Evolutionary conservation across 1,140 invertebrate species (phyloP).

Genomic region (Druon quercuslanigerum): DNA sequence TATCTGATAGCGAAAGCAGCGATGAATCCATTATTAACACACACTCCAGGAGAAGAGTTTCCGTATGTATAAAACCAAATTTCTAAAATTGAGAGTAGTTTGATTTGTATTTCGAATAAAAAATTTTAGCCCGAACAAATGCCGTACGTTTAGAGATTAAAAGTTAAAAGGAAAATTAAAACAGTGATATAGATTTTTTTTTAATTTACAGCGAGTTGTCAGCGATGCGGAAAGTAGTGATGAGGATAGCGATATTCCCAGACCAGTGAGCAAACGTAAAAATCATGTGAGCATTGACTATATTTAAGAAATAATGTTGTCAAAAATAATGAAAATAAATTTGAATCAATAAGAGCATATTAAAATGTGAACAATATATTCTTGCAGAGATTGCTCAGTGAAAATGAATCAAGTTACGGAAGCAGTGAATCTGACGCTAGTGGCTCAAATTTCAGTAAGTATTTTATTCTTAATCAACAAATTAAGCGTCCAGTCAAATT

Average conservation of each 20-base stretch:
- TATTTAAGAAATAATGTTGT: constrained; percentile 3
- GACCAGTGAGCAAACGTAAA: constrained; percentile 58
- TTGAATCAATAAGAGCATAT: too few species aligned
- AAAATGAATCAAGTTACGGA: constrained; percentile 63
- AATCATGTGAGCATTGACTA: constrained; percentile 57
- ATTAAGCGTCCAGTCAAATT: not conserved
- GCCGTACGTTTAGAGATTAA: not conserved
- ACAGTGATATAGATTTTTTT: constrained; percentile 7
- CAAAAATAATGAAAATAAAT: too few species aligned
- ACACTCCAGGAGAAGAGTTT: constrained; percentile 55
- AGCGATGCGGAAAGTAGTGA: constrained; percentile 67
- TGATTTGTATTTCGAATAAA: not conserved
- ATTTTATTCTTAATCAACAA: not conserved
- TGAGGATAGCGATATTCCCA: constrained; percentile 67
- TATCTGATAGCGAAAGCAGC: constrained; percentile 66
- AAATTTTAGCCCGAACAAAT: not conserved
- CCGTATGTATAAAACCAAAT: constrained; percentile 53
- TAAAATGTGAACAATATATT: constrained; percentile 1
- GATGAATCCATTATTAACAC: constrained; percentile 63
- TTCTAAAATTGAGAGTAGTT: not conserved
- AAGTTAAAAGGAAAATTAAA: constrained; percentile 18
- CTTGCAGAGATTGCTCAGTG: constrained; percentile 63
- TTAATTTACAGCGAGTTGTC: constrained; percentile 56
- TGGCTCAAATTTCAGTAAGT: constrained; percentile 51
- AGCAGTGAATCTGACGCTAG: constrained; percentile 51